Base-by-base conservation (phyloP, 2,888 invertebrate species). In the Drosophila lutescens region DNA sequence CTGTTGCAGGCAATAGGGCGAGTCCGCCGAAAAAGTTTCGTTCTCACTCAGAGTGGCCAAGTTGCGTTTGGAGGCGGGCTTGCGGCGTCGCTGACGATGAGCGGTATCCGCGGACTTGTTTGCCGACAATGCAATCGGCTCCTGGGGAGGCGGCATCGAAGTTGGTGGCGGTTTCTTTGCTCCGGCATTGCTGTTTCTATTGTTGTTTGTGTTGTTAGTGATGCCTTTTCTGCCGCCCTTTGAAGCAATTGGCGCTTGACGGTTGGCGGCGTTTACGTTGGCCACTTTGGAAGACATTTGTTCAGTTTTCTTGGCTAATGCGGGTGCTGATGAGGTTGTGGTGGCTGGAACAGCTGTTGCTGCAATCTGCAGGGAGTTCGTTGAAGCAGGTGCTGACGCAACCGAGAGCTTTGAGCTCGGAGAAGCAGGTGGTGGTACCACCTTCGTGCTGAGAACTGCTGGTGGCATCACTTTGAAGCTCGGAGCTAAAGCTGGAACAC, bases 1-100 rank as follows among this genome's bases (percentile, higher is more conserved):
- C 3, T 80, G 79, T 69, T 92, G 92, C 47, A 90, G 61, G 63
- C 90, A 90, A 55, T 89, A 90, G 40, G 91, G 86, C 53, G 88
- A 67, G 50, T 88, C 85, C 0, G 9, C 5, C 15, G 49, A 55
- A 30, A 71, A 36, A 0, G 66, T 69, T 12, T 86, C 84, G 20
- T 74, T 80, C 49, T 79, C 85, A 41, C 58, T 78, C 1, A 71
- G 9, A 8, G 76, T 20, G 15, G 51, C 40, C 1, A 55, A 38
- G 40, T 26, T 41, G 13, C 65, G 65, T n/a, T 80, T 84, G 6
- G 61, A 20, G 10, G 62, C 54, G 7, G 67, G 13, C 17, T 46
- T 41, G 50, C 47, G 43, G 44, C 56, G 56, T 40, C 71, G 74
- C 36, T 58, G 67, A 6, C 75, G 68, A 23, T 36, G 44, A 1